Conservation (phyloP, 92 coral and sea anemone genomes). For the Actinostola sp. region DNA sequence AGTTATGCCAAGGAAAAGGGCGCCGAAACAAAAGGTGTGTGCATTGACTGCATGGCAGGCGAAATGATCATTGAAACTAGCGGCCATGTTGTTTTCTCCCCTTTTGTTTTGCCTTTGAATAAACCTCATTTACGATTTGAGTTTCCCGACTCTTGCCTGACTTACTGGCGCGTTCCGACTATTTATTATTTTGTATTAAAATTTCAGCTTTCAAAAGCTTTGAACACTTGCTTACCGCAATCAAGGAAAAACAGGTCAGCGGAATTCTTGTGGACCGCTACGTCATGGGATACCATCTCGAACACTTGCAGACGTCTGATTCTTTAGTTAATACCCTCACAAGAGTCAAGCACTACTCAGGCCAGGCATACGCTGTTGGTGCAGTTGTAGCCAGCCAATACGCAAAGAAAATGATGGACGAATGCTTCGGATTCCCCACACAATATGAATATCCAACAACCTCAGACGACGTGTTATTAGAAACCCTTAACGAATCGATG, state of each 20-base stretch:
- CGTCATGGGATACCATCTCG: constrained; percentile 1
- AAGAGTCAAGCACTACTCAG: not conserved
- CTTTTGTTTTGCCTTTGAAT: too few relatives aligned
- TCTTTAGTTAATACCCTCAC: not conserved
- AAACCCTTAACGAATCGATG: too few relatives aligned
- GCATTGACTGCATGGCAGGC: too few relatives aligned
- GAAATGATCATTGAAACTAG: too few relatives aligned
- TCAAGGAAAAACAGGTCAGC: not conserved
- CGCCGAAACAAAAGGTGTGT: constrained; percentile 10
- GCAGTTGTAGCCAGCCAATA: not conserved
- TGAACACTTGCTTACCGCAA: constrained; percentile 12
- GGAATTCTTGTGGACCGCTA: constrained; percentile 27
- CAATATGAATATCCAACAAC: too few relatives aligned
- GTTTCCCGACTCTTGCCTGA: too few relatives aligned
- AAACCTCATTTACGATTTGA: too few relatives aligned
- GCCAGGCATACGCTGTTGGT: not conserved
- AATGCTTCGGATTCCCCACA: too few relatives aligned
- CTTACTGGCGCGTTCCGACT: too few relatives aligned
- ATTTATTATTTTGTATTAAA: not conserved
- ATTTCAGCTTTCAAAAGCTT: constrained; percentile 10
- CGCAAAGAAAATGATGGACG: not conserved
- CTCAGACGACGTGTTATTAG: too few relatives aligned
- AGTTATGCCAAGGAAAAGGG: constrained; percentile 1
- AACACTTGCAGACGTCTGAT: not conserved
- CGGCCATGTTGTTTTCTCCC: too few relatives aligned